Base-by-base conservation (phyloP, 2,888 invertebrate species). In the Parnassius mnemosyne region DNA sequence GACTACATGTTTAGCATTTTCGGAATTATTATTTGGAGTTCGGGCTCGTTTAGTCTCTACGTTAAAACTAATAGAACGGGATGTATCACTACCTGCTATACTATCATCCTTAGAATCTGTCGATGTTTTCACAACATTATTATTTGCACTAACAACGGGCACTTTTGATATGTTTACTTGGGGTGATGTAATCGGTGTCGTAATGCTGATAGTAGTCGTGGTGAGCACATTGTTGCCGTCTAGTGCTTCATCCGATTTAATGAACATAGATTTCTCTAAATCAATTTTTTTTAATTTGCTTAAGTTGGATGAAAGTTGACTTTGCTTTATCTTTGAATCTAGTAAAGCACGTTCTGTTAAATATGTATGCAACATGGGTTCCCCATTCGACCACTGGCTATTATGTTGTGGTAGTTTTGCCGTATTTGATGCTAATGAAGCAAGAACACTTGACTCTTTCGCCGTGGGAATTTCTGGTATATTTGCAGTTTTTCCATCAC, bases 321-420 rank as follows among this genome's bases (percentile, higher is more conserved):
- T 94, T 77, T 95, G 95, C 79, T 95, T 95, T 64, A 95, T 94
- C 81, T 94, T 94, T 49, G 94, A 93, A 76, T 95, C 94, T 76
- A 94, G 92, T 56, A 95, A 85, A 13, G 95, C 95, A 74, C 94
- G 92, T 76, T 95, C 95, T 1, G 95, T 95, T 57, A 95, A 90
- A 80, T 95, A 95, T 0, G 94, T 94, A 68, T 95, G 95, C 59
- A 95, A 83, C 92, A 95, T 93, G 9, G 93, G 93, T 68, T 94
- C 94, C 47, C 94, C 94, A 61, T 92, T 89, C 20, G 89, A 71
- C 88, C 93, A 93, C 64, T 93, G 93, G 65, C 85, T 84, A 42
- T 90, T 92, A 65, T 92, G 92, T 65, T 92, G 89, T 9, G 94
- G 94, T 61, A 94, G 80, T 71, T 93, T 92, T 62, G 94, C 93